Conservation (phyloP, 2,113 vertebrate species). For the Orientallactaga bullata region DNA sequence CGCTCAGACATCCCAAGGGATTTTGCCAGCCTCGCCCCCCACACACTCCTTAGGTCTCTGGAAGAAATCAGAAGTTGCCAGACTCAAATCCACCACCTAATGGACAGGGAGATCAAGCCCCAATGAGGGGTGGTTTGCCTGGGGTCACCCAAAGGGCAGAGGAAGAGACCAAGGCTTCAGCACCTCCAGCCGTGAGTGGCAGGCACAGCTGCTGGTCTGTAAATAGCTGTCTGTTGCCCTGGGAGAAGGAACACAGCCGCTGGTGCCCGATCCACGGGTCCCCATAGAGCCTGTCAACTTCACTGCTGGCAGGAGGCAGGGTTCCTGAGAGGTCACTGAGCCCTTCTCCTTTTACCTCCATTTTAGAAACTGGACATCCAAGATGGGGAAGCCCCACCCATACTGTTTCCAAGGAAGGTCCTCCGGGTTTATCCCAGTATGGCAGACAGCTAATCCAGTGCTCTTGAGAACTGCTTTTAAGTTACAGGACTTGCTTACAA, state of each 20-base stretch:
- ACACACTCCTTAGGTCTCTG: not conserved
- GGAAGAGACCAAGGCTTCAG: conserved; percentile 6
- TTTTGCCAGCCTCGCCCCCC: not conserved
- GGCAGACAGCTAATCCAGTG: not conserved
- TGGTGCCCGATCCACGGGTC: not conserved
- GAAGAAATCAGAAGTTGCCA: not conserved
- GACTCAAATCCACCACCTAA: not conserved
- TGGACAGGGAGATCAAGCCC: not conserved
- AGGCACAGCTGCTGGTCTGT: conserved; percentile 72
- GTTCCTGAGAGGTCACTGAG: not conserved
- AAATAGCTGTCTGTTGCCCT: conserved; percentile 51
- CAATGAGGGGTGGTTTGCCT: not conserved
- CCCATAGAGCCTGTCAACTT: not conserved
- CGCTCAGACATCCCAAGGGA: not conserved
- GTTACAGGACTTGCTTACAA: too few relatives aligned
- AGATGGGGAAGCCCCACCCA: not conserved
- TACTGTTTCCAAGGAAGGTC: not conserved
- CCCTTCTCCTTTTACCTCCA: not conserved
- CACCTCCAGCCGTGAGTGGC: conserved; percentile 36
- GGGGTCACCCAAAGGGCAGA: conserved; percentile 69
- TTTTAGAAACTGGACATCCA: not conserved
- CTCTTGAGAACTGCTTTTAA: not conserved
- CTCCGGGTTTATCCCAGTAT: not conserved
- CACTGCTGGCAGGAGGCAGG: not conserved
- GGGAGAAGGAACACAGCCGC: not conserved